A percentile compares a stretch with the other conserved stretches of the same genome.
Evolutionary conservation across 64 coral and sea anemone species (phyloP).

Genomic region (Stichodactyla mertensii): DNA sequence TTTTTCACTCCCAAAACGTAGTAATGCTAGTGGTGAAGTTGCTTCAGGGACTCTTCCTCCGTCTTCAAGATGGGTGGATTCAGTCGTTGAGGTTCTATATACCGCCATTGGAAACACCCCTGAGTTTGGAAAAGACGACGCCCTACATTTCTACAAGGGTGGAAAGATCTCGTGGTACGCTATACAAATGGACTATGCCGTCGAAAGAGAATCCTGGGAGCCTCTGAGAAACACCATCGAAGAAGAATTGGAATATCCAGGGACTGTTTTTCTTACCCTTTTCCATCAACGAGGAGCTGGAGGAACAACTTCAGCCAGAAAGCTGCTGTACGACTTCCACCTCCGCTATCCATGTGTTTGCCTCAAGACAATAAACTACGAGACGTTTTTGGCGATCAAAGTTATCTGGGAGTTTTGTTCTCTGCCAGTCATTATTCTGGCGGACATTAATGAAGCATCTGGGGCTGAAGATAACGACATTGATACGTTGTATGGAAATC

Average conservation of each 20-base stretch:
- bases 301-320: slow-evolving; percentile 60
- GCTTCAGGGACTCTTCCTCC: slow-evolving; percentile 11
- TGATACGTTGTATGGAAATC: slow-evolving; percentile 20
- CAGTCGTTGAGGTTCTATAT: slow-evolving; percentile 46
- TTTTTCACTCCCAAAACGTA: slow-evolving; percentile 50
- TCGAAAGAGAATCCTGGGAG: slow-evolving; percentile 46
- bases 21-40: neutral
- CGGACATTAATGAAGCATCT: slow-evolving; percentile 32
- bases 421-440: slow-evolving; percentile 42
- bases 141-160: slow-evolving; percentile 54
- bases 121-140: slow-evolving; percentile 47
- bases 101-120: slow-evolving; percentile 36
- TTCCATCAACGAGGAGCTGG: slow-evolving; percentile 63
- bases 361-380: slow-evolving; percentile 30
- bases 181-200: slow-evolving; percentile 40
- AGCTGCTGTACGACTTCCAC: slow-evolving; percentile 51
- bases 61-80: slow-evolving; percentile 42
- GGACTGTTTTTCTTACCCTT: slow-evolving; percentile 19
- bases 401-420: slow-evolving; percentile 41
- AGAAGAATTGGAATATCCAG: slow-evolving; percentile 15
- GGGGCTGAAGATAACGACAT: slow-evolving; percentile 34
- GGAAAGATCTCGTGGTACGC: slow-evolving; percentile 75
- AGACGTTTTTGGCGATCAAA: slow-evolving; percentile 39
- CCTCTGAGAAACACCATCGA: slow-evolving; percentile 2
- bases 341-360: slow-evolving; percentile 50